Evolutionary conservation across 2,888 invertebrate species (phyloP).

Genomic region (Syrista parreyssii): DNA sequence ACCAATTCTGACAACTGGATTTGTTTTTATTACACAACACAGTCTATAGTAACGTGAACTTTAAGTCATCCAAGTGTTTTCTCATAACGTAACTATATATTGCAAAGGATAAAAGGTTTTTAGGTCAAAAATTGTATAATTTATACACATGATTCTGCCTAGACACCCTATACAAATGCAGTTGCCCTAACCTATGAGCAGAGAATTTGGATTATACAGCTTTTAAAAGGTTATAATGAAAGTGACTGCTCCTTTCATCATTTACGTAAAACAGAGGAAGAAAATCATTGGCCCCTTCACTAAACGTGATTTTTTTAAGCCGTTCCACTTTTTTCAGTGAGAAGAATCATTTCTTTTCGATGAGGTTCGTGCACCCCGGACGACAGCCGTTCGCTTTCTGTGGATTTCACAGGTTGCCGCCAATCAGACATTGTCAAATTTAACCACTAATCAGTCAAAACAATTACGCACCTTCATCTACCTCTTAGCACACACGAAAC

Average conservation of each 20-base stretch:
- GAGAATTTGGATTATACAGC: conserved; percentile 23
- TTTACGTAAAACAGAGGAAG: no score
- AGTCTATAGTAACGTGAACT: no score
- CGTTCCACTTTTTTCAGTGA: conserved; percentile 27
- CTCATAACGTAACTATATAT: no score
- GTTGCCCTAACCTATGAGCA: conserved; percentile 40
- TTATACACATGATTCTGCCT: not conserved
- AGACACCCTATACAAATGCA: conserved; percentile 5
- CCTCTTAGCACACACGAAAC: conserved; percentile 67
- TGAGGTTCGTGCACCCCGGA: conserved; percentile 31
- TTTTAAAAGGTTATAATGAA: not conserved
- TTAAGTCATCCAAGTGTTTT: no score
- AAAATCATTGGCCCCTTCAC: not conserved
- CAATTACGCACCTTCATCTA: conserved; percentile 74
- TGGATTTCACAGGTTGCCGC: not conserved
- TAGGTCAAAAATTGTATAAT: not conserved
- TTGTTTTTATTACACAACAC: no score
- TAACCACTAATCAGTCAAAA: conserved; percentile 24
- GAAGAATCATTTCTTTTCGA: conserved; percentile 29
- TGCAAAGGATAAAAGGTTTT: no score
- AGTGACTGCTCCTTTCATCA: no score
- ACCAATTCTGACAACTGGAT: no score
- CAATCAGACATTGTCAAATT: conserved; percentile 16
- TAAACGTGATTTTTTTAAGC: conserved; percentile 13
- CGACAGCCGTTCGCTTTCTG: conserved; percentile 17